phyloP scores from a whole-genome alignment of 1,140 invertebrate species.

The Caenorhabditis elegans region WBcel235 BX284602.5:6816001-6816500 shows the following conservation, averaged over 20 bases:
- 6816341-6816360: not conserved
- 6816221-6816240: not conserved
- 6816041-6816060: not conserved
- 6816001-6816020: not conserved
- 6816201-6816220: slow-evolving; percentile 7
- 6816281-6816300: not conserved
- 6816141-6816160: not conserved
- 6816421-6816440: not conserved
- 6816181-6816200: slow-evolving; percentile 7
- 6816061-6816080: not conserved
- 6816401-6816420: not conserved
- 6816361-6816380: not conserved
- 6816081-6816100: not conserved
- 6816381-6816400: not conserved
- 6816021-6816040: not conserved
- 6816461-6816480: too few relatives aligned
- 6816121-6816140: not conserved
- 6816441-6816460: too few relatives aligned
- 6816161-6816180: not conserved
- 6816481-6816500: too few relatives aligned
- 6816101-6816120: slow-evolving; percentile 9
- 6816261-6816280: too few relatives aligned
- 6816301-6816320: not conserved
- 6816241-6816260: not conserved
- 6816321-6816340: slow-evolving; percentile 27